Evolutionary conservation across 1,140 invertebrate species (phyloP).

Genomic region (Drosophila melanogaster): DNA sequence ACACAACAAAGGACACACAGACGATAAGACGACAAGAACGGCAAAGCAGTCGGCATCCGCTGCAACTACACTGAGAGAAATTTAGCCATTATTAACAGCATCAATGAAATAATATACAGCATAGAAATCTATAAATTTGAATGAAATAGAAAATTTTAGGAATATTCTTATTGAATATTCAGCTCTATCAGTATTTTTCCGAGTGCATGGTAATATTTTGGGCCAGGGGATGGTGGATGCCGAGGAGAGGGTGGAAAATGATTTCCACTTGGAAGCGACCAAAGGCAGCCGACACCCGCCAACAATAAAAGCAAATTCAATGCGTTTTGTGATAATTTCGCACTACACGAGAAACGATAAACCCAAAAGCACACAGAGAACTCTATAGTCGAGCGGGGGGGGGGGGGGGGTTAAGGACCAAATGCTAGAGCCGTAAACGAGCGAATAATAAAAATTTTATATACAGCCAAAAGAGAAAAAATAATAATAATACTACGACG

Average conservation of each 20-base stretch:
- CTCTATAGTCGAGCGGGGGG: constrained; percentile 1
- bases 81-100: too few relatives aligned
- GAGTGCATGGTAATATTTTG: neutral
- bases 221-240: neutral
- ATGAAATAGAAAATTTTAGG: neutral
- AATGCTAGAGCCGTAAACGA: constrained; percentile 67
- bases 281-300: constrained; percentile 45
- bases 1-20: constrained; percentile 63
- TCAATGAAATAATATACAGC: neutral
- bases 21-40: constrained; percentile 64
- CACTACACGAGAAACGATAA: constrained; percentile 68
- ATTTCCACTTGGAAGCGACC: constrained; percentile 18
- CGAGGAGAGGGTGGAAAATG: constrained; percentile 26
- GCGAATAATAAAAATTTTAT: constrained; percentile 77
- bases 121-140: neutral
- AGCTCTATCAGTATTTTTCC: neutral
- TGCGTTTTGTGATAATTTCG: constrained; percentile 79
- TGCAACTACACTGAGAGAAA: constrained; percentile 28
- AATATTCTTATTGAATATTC: too few relatives aligned
- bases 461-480: constrained; percentile 44
- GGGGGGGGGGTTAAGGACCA: constrained; percentile 7
- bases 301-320: constrained; percentile 82
- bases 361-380: constrained; percentile 22
- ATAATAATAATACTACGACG: constrained; percentile 37
- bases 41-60: constrained; percentile 48